phyloP scores from a whole-genome alignment of 2,797 vertebrate species.

The Eulemur mongoz region DNA sequence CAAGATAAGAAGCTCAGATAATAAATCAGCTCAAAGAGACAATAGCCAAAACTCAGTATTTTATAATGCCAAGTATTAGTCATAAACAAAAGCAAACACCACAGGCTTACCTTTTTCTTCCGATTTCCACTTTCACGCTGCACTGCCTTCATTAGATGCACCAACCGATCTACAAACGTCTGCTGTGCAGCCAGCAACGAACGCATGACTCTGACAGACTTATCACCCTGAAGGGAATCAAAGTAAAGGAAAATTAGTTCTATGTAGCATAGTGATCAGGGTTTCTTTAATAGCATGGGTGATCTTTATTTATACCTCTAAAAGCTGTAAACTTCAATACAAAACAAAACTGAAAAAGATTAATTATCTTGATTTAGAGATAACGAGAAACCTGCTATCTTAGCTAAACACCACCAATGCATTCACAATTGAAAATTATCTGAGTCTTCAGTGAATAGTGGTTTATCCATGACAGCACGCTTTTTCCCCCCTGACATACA shows the following conservation, averaged over 20 bases:
- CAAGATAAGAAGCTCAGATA: background rate
- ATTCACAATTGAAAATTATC: slow-evolving; percentile 51
- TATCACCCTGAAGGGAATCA: slow-evolving; percentile 91
- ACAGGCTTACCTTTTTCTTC: slow-evolving; percentile 93
- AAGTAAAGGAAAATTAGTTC: slow-evolving; percentile 76
- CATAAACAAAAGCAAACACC: background rate
- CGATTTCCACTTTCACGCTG: slow-evolving; percentile 98
- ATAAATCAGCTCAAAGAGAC: background rate
- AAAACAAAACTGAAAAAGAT: slow-evolving; percentile 64
- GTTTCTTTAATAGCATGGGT: slow-evolving; percentile 59
- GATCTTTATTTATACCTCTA: slow-evolving; percentile 55
- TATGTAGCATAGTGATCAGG: slow-evolving; percentile 49
- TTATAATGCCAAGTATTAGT: background rate
- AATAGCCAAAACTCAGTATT: background rate
- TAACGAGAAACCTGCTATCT: slow-evolving; percentile 45
- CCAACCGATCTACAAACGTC: slow-evolving; percentile 96
- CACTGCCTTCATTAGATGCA: slow-evolving; percentile 98
- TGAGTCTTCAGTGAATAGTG: slow-evolving; percentile 32
- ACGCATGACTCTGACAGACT: slow-evolving; percentile 97
- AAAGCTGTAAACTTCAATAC: slow-evolving; percentile 61
- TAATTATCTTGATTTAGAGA: slow-evolving; percentile 47
- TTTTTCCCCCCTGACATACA: background rate
- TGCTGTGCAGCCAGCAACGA: slow-evolving; percentile 96
- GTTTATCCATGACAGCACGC: slow-evolving; percentile 12
- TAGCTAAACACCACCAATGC: slow-evolving; percentile 51